A percentile compares a stretch with the other conserved stretches of the same genome.
Evolutionary conservation across 2,888 invertebrate genomes (phyloP).

Genomic region (Aelia acuminata): DNA sequence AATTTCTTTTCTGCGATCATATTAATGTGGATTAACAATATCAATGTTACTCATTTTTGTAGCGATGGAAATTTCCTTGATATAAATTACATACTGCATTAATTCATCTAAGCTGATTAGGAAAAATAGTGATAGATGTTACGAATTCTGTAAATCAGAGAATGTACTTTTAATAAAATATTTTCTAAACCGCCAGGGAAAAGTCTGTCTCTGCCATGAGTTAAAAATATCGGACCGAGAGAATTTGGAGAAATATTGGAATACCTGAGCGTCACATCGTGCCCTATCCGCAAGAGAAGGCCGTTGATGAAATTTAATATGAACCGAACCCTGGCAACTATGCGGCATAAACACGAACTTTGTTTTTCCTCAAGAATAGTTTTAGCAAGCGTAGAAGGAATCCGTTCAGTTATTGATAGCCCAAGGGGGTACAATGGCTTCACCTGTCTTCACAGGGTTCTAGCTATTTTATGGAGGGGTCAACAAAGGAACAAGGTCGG

Average conservation of each 20-base stretch:
- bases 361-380: slow-evolving; percentile 51
- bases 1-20: too few relatives aligned
- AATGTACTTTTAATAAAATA: too few relatives aligned
- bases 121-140: too few relatives aligned
- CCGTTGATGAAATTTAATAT: slow-evolving; percentile 51
- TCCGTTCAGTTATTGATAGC: slow-evolving; percentile 39
- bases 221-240: not conserved
- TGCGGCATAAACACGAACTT: slow-evolving; percentile 1
- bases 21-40: too few relatives aligned
- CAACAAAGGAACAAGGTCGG: not conserved
- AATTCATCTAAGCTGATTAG: too few relatives aligned
- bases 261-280: not conserved
- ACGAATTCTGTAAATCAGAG: too few relatives aligned
- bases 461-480: not conserved
- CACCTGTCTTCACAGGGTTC: not conserved
- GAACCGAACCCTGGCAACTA: not conserved
- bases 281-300: not conserved
- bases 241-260: not conserved
- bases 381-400: slow-evolving; percentile 10
- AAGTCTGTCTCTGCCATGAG: not conserved
- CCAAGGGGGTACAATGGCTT: not conserved
- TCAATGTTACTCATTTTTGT: too few relatives aligned
- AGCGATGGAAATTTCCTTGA: too few relatives aligned
- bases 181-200: not conserved
- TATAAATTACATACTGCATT: too few relatives aligned